Conservation (phyloP, 2,113 vertebrate species). For the Bambusicola thoracicus region DNA sequence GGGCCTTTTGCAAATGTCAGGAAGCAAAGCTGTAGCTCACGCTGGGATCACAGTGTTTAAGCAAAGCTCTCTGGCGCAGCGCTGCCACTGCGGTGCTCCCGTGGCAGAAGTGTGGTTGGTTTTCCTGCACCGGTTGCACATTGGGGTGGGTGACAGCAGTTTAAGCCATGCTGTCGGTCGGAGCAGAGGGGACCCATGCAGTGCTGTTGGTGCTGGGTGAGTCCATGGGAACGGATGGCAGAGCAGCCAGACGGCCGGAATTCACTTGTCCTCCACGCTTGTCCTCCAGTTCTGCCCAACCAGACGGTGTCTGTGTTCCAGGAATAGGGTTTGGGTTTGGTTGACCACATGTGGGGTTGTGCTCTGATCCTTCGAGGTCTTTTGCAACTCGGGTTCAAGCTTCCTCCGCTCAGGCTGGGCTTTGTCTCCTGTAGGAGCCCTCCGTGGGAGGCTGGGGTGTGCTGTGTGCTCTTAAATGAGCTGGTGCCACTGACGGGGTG, state of each 20-base stretch:
- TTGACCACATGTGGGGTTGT: neutral
- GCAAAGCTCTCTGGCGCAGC: neutral
- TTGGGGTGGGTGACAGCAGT: fast-evolving
- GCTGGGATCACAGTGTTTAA: constrained; percentile 1
- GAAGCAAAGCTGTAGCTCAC: neutral
- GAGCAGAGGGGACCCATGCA: neutral
- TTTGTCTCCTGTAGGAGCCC: neutral
- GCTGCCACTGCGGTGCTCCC: fast-evolving
- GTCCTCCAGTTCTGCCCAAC: neutral
- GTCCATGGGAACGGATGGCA: neutral
- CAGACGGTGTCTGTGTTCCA: neutral
- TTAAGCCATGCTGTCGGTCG: neutral
- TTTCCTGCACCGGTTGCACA: fast-evolving
- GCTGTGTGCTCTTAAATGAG: neutral
- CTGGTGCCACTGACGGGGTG: too few species aligned
- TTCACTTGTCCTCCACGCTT: neutral
- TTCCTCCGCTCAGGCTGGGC: neutral
- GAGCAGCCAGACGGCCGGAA: neutral
- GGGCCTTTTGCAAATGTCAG: neutral
- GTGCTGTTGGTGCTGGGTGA: neutral
- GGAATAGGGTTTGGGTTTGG: neutral
- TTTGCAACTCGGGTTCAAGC: neutral
- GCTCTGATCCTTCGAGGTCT: neutral
- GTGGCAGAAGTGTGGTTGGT: fast-evolving
- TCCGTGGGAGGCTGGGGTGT: neutral